Evolutionary conservation across 2,888 invertebrate species (phyloP).

Genomic region (Heterodera filipjevi): DNA sequence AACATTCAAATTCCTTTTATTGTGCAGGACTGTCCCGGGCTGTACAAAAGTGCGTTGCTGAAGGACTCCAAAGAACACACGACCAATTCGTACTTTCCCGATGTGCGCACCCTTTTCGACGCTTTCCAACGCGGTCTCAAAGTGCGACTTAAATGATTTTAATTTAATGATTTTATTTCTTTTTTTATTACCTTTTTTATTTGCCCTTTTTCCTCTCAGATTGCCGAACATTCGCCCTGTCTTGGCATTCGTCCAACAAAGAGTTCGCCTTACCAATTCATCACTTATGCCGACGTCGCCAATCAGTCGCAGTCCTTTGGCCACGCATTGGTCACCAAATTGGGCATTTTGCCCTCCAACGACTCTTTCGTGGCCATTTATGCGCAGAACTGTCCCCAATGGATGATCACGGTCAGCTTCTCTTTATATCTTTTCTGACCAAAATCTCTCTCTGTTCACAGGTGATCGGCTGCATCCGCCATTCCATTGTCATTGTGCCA

Average conservation of each 20-base stretch:
- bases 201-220: slow-evolving; percentile 43
- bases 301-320: slow-evolving; percentile 47
- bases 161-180: no score
- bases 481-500: slow-evolving; percentile 81
- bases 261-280: slow-evolving; percentile 47
- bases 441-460: neutral
- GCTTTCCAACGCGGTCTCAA: slow-evolving; percentile 55
- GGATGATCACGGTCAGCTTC: slow-evolving; percentile 47
- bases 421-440: neutral
- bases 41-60: slow-evolving; percentile 58
- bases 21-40: slow-evolving; percentile 50
- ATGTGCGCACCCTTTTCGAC: slow-evolving; percentile 58
- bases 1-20: neutral
- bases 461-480: slow-evolving; percentile 52
- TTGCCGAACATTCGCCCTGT: slow-evolving; percentile 51
- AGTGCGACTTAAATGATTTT: no score
- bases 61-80: slow-evolving; percentile 44
- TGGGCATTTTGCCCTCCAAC: slow-evolving; percentile 54
- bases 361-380: slow-evolving; percentile 86
- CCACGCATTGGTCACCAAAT: slow-evolving; percentile 46
- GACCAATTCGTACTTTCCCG: slow-evolving; percentile 50
- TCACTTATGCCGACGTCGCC: slow-evolving; percentile 52
- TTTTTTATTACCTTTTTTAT: no score
- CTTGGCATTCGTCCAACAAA: slow-evolving; percentile 49
- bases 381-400: slow-evolving; percentile 89